Conservation (phyloP, 1,140 invertebrate genomes). For the Geopemphigus sp. region DNA sequence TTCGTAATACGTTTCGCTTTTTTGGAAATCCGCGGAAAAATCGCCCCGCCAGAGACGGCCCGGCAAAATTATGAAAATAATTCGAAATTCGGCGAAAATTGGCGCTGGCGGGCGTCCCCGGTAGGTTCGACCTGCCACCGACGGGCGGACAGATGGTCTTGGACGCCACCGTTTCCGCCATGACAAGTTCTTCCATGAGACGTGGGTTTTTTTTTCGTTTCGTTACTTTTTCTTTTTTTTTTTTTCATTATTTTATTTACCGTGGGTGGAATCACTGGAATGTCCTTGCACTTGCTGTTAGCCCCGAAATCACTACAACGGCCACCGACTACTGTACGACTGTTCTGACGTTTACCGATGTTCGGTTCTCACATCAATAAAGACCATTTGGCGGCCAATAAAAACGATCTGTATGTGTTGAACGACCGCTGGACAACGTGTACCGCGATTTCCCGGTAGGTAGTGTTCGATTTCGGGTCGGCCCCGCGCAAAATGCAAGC, state of each 20-base stretch:
- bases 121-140: too few species aligned
- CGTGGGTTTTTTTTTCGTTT: not conserved
- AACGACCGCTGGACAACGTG: slow-evolving; percentile 27
- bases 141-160: too few species aligned
- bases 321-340: not conserved
- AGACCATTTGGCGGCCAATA: slow-evolving; percentile 30
- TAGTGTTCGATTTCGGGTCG: slow-evolving; percentile 29
- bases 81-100: too few species aligned
- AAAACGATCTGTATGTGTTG: slow-evolving; percentile 34
- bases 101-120: too few species aligned
- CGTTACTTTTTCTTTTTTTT: not conserved
- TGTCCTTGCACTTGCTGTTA: slow-evolving; percentile 44
- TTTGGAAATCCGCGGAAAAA: too few species aligned
- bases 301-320: slow-evolving; percentile 43
- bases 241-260: slow-evolving; percentile 46
- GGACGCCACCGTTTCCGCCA: slow-evolving; percentile 1
- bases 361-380: slow-evolving; percentile 45
- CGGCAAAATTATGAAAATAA: too few species aligned
- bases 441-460: slow-evolving; percentile 30
- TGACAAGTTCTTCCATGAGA: slow-evolving; percentile 36
- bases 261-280: slow-evolving; percentile 50
- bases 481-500: slow-evolving; percentile 51
- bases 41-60: too few species aligned
- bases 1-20: too few species aligned
- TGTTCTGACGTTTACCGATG: slow-evolving; percentile 39